Evolutionary conservation across 2,113 vertebrate species (phyloP).

Genomic region (Piliocolobus tephrosceles): DNA sequence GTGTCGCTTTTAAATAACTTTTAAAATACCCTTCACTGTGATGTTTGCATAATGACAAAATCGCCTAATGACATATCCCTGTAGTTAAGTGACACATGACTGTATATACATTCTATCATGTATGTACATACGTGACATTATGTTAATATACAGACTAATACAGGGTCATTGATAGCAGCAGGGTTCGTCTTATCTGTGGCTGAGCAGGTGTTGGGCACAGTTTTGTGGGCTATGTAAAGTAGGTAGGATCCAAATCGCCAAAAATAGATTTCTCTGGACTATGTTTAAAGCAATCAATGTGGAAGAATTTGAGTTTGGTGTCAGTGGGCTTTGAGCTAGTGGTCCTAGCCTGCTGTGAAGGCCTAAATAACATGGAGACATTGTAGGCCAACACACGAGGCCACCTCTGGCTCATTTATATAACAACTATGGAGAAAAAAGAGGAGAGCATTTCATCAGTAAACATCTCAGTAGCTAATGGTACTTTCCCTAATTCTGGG

Average conservation of each 20-base stretch:
- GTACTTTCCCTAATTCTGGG: background rate
- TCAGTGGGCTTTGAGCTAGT: background rate
- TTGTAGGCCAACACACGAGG: background rate
- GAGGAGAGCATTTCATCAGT: background rate
- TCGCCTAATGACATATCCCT: background rate
- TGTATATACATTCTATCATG: background rate
- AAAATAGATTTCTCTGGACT: background rate
- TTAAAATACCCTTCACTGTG: background rate
- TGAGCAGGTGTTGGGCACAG: background rate
- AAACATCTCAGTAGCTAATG: rapidly evolving
- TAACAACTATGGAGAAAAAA: background rate
- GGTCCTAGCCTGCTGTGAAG: background rate
- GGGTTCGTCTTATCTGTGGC: background rate
- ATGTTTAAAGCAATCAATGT: background rate
- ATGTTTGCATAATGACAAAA: background rate
- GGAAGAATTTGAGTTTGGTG: background rate
- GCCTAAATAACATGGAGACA: rapidly evolving
- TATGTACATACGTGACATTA: too few relatives aligned
- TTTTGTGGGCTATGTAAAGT: background rate
- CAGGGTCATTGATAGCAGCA: background rate
- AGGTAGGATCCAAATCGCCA: background rate
- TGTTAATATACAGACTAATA: background rate
- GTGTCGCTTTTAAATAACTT: background rate
- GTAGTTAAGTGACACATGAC: background rate
- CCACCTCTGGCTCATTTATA: background rate